A percentile compares a stretch with the other conserved stretches of the same genome.
Conservation (phyloP, 2,113 vertebrate species). For the Phoenicopterus ruber region DNA sequence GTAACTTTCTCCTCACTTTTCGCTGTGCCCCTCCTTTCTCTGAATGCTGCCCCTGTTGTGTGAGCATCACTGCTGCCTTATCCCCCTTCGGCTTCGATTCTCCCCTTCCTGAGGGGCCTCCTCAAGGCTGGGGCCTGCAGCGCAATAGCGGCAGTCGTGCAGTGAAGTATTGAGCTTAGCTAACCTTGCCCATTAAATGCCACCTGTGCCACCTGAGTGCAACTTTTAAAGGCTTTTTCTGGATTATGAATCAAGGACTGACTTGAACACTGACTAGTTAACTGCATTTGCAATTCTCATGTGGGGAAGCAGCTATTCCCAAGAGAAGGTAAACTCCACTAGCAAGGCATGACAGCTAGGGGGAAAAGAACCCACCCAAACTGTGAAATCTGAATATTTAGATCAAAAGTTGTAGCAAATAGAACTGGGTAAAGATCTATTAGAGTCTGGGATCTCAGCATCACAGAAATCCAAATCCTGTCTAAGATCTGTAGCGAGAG, state of each 20-base stretch:
- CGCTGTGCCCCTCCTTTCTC: background rate
- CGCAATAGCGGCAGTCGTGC: background rate
- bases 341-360: background rate
- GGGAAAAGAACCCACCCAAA: background rate
- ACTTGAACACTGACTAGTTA: background rate
- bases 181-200: background rate
- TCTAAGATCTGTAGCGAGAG: background rate
- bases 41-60: background rate
- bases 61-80: background rate
- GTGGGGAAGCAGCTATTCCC: background rate
- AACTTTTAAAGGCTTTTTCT: background rate
- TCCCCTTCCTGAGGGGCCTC: background rate
- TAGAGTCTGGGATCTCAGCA: background rate
- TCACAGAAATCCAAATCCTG: background rate
- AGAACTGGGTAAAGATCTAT: background rate
- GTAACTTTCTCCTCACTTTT: background rate
- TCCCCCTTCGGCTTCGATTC: background rate
- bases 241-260: background rate
- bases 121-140: fast-evolving
- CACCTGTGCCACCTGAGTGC: background rate
- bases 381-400: background rate
- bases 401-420: background rate
- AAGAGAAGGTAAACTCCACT: background rate
- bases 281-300: background rate
- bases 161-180: background rate